Evolutionary conservation across 2,888 invertebrate genomes (phyloP), one percentile per base, ranked within the genome.

Genomic region (Xestia ashworthii): DNA sequence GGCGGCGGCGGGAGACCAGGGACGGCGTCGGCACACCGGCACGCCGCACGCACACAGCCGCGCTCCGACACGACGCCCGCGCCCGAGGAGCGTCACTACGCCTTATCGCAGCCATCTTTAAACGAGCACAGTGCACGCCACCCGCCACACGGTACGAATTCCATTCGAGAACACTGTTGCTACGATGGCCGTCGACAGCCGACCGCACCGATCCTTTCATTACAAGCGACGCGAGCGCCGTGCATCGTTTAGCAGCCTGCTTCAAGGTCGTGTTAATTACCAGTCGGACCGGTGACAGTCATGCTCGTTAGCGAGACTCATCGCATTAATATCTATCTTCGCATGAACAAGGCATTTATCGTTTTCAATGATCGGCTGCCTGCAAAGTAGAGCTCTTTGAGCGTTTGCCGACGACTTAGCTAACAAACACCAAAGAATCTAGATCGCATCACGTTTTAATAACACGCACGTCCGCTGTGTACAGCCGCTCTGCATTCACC

Each of bases 101-200:
- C 95, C 95, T 96, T 96, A 96, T 96, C 96, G 96, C 93, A 94
- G 95, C 95, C 96, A 96, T 96, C 96, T 96, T 95, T 95, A 95
- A 96, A 95, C 94, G 96, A 95, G 94, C 95, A 91, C 95, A 93
- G 90, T 93, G 93, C 96, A 95, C 96, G 94, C 96, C 94, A 95
- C 91, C 95, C 94, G 93, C 94, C 92, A 92, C 94, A 93, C 93
- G 93, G 94, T 94, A 95, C 94, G 95, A 95, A 96, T 95, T 95
- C 95, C 95, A 94, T 93, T 93, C 92, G 92, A 93, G 93, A 93
- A 90, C 92, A 90, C 91, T 92, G 94, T 92, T 92, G 93, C 92
- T 90, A 92, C 90, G 92, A 90, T 92, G 92, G 92, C 90, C 92
- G 90, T 92, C 92, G 94, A 91, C 91, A 82, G 76, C 78, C 86